Percentiles rank a stretch among this genome's conserved stretches.
Conservation (phyloP, 2,888 invertebrate genomes). For the Calameuta pallipes region DNA sequence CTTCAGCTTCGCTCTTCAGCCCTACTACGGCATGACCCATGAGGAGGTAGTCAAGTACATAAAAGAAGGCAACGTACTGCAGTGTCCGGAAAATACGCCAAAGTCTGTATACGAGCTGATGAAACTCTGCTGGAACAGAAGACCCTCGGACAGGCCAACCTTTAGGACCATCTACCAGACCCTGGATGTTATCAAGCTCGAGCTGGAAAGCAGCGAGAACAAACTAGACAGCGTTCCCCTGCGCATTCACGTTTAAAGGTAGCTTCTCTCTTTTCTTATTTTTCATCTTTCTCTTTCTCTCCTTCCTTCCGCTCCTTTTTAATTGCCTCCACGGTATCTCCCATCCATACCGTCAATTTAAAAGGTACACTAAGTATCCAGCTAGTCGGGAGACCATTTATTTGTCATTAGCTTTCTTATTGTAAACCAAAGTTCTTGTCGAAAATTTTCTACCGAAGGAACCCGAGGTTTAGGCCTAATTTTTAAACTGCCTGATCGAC, state of each 20-base stretch:
- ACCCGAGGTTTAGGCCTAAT: not conserved
- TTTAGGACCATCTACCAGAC: slow-evolving; percentile 86
- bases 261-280: not conserved
- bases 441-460: not conserved
- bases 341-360: not conserved
- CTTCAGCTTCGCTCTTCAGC: slow-evolving; percentile 95
- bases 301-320: not conserved
- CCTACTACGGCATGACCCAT: slow-evolving; percentile 97
- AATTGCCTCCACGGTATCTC: not conserved
- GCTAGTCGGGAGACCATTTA: not conserved
- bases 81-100: slow-evolving; percentile 91
- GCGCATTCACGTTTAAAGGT: slow-evolving; percentile 55
- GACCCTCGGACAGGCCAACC: slow-evolving; percentile 86
- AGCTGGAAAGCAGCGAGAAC: slow-evolving; percentile 58
- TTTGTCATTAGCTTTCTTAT: not conserved
- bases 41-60: slow-evolving; percentile 96
- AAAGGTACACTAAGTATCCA: not conserved
- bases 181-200: slow-evolving; percentile 75
- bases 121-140: slow-evolving; percentile 93
- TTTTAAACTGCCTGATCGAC: not conserved
- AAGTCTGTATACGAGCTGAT: slow-evolving; percentile 89
- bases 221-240: slow-evolving; percentile 57
- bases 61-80: slow-evolving; percentile 91
- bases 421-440: not conserved
- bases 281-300: not conserved